Evolutionary conservation across 2,113 vertebrate genomes (phyloP).

Genomic region (Pogona vitticeps): DNA sequence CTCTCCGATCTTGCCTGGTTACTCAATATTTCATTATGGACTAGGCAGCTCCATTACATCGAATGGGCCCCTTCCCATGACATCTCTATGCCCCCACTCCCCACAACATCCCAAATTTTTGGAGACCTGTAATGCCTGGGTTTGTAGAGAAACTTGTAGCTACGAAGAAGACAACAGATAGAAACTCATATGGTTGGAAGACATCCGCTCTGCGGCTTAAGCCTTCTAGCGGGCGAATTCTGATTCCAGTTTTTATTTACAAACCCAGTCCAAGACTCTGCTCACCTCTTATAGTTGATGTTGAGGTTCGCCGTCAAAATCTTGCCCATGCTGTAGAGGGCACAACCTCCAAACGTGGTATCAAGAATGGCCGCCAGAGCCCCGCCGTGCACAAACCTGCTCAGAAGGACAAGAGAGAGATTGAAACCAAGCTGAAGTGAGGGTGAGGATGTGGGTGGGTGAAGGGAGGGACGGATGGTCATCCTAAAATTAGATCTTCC

Average conservation of each 20-base stretch:
- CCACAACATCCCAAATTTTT: no score
- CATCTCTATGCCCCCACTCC: no score
- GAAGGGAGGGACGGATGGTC: background rate
- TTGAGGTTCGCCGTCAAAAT: conserved; percentile 83
- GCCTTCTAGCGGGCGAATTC: background rate
- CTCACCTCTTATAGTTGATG: conserved; percentile 80
- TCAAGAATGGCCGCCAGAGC: conserved; percentile 81
- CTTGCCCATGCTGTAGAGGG: conserved; percentile 55
- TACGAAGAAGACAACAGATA: no score
- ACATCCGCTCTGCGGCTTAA: background rate
- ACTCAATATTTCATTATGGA: no score
- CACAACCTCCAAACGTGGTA: conserved; percentile 69
- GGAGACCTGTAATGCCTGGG: background rate
- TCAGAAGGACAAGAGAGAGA: background rate
- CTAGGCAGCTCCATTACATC: no score
- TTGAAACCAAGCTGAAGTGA: background rate
- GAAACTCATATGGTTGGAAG: no score
- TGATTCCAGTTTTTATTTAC: background rate
- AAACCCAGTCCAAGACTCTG: no score
- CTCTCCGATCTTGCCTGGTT: no score
- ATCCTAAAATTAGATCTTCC: no score
- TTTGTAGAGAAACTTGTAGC: background rate
- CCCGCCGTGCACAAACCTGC: conserved; percentile 79
- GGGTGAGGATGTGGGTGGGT: no score
- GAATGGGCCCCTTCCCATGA: no score